Percentiles rank a stretch among this genome's conserved stretches.
These are phyloP conservation scores for Premnoplex brunnescens DNA, from an alignment of 2,797 vertebrate genomes.

Conservation along the genomic window DNA sequence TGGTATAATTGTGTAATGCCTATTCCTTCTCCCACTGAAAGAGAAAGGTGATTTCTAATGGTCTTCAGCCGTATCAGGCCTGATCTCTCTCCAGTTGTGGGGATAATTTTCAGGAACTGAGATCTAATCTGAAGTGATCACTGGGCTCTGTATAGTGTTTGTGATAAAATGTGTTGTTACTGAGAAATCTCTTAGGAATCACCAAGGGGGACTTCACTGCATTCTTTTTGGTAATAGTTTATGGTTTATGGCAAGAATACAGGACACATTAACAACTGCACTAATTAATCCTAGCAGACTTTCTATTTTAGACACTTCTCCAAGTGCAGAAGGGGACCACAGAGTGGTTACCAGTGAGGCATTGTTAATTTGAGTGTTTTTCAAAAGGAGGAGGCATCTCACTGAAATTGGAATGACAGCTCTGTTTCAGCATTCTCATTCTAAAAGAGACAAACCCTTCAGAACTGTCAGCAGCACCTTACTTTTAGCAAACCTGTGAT, in stretches of 20 bases:
- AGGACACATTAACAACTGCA: neutral
- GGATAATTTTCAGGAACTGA: neutral
- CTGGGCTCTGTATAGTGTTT: neutral
- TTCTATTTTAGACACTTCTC: neutral
- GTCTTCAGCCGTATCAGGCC: neutral
- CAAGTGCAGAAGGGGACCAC: neutral
- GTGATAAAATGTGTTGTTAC: neutral
- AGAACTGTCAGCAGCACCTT: slow-evolving; percentile 21
- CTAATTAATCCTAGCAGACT: neutral
- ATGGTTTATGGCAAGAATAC: neutral
- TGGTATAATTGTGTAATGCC: neutral
- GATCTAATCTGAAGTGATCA: neutral
- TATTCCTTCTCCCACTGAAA: neutral
- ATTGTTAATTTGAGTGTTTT: slow-evolving; percentile 2
- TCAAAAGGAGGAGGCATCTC: neutral
- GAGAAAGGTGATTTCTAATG: neutral
- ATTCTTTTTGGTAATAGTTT: neutral
- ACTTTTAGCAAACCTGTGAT: neutral
- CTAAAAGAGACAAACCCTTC: neutral
- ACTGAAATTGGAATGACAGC: neutral
- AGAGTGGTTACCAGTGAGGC: neutral
- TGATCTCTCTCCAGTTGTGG: neutral
- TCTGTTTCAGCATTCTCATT: neutral
- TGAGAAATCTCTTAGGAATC: neutral
- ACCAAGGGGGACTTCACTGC: neutral